Evolutionary conservation across 1,140 invertebrate genomes (phyloP), one percentile per base, ranked within the genome.

Genomic region (Limonius californicus): DNA sequence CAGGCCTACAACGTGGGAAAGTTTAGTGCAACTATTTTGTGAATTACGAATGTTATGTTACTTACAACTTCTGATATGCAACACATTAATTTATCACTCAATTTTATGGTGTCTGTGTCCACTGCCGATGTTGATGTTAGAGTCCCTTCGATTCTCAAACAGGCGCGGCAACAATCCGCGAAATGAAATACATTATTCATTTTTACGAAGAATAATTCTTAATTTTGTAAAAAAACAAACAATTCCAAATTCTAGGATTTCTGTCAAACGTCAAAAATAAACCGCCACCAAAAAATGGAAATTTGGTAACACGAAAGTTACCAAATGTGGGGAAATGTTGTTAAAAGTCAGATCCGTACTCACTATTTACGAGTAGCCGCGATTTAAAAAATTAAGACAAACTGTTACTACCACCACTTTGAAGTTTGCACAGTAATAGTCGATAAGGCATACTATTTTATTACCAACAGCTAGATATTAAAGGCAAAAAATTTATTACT

Each of bases 61-160:
- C 61, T 62, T 53, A 66, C 64, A 35, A 66, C 57, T 63, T 66
- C 64, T 6, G 64, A 59, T 15, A 66, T 20, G 23, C 64, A 66
- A 55, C 23, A 53, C 19, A 42, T 56, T 50, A 66, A 57, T 60
- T 66, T 66, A 55, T 66, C 64, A 50, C 61, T 53, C 50, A 66
- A 63, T 60, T 61, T 66, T 50, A 66, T 63, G 39, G 59, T 63
- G 30, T 66, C 64, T 6, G 18, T 59, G 27, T 66, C 64, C 0
- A 53, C 16, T 0, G 64, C 23, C 16, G 43, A 53, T 43, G 59
- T 60, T 20, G 57, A 43, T 9, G 53, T 66, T 58, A 66, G 63
- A 42, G 39, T 20, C 30, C 61, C 57, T 59, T 66, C 64, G 7
- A 59, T 56, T 50, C 61, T 54, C 20, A 66, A 54, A 47, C 64